A percentile compares a stretch with the other conserved stretches of the same genome.
Evolutionary conservation across 2,113 vertebrate genomes (phyloP).

Genomic region (Dipodomys stephensi): DNA sequence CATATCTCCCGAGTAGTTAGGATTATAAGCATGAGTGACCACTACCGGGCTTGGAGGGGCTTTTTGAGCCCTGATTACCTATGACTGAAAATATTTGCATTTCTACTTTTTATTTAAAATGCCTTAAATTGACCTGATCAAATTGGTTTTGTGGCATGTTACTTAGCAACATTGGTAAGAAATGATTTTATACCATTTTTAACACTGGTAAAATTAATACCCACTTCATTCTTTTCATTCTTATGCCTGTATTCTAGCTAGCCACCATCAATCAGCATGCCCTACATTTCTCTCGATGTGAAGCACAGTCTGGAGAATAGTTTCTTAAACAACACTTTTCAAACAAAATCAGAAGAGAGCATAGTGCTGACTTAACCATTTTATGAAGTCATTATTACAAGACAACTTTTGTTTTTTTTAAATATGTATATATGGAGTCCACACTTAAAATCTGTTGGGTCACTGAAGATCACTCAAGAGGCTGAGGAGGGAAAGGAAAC

Average conservation of each 20-base stretch:
- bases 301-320: background rate
- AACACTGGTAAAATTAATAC: slow-evolving; percentile 4
- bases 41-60: no score
- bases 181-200: slow-evolving; percentile 1
- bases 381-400: background rate
- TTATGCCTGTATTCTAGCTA: slow-evolving; percentile 19
- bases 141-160: background rate
- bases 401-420: background rate
- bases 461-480: background rate
- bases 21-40: no score
- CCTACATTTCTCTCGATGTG: slow-evolving; percentile 49
- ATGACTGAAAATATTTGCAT: background rate
- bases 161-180: background rate
- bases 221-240: background rate
- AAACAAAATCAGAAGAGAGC: background rate
- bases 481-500: background rate
- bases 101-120: background rate
- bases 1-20: no score
- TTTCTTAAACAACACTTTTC: background rate
- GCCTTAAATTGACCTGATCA: background rate
- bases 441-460: background rate
- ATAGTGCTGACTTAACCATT: background rate
- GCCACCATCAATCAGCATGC: background rate
- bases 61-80: background rate
- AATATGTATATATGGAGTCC: no score